These are phyloP conservation scores for Xiphophorus birchmanni DNA, from an alignment of 2,797 vertebrate species.

Conservation along the genomic window DNA sequence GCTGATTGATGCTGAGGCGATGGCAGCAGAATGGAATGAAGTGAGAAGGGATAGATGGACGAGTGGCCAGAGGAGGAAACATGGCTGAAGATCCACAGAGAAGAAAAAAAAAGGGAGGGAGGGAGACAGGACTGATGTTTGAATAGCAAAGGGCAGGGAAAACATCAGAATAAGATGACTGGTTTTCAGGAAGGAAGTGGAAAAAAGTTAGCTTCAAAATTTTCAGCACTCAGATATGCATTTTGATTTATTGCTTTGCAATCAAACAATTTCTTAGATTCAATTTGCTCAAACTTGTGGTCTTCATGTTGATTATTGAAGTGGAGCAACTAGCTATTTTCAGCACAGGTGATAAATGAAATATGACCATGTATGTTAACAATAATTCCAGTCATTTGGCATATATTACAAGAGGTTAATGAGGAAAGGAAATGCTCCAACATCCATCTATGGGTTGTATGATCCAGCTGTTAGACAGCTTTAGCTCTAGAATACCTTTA, in stretches of 20 bases:
- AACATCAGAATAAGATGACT: background rate
- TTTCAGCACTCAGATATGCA: background rate
- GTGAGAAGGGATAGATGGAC: background rate
- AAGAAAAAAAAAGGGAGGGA: slow-evolving; percentile 1
- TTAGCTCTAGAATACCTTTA: background rate
- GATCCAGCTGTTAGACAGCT: background rate
- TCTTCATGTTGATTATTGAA: background rate
- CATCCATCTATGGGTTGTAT: background rate
- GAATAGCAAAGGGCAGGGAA: background rate
- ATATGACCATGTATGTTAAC: background rate
- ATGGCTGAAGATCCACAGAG: background rate
- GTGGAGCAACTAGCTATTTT: background rate
- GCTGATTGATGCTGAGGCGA: slow-evolving; percentile 56
- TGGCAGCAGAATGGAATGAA: slow-evolving; percentile 8
- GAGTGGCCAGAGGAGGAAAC: slow-evolving; percentile 26
- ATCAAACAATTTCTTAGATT: background rate
- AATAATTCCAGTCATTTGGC: background rate
- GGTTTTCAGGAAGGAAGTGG: too few relatives aligned
- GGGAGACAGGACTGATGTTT: background rate
- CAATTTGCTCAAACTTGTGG: background rate
- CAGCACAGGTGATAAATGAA: background rate
- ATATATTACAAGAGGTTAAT: background rate
- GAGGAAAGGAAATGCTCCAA: background rate
- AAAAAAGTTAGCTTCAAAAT: background rate
- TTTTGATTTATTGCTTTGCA: background rate